A percentile compares a stretch with the other conserved stretches of the same genome.
Conservation (phyloP, 2,113 vertebrate genomes). For the Tamias sibiricus region DNA sequence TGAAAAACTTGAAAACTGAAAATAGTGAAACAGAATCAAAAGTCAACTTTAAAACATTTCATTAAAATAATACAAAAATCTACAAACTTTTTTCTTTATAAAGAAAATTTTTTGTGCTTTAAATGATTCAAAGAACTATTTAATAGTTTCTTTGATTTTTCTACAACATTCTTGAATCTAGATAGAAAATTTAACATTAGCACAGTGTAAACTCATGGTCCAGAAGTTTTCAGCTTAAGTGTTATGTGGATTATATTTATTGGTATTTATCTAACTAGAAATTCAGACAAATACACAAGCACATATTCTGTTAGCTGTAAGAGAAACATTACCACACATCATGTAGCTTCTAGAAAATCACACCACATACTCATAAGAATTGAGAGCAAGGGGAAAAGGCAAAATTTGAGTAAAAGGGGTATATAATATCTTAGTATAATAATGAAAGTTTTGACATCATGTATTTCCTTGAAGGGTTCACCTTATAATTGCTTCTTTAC, state of each 20-base stretch:
- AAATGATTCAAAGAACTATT: no score
- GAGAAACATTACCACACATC: background rate
- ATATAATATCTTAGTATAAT: background rate
- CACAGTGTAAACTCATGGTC: slow-evolving; percentile 1
- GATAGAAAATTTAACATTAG: slow-evolving; percentile 17
- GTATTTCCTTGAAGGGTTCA: background rate
- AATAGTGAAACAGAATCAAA: background rate
- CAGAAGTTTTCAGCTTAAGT: background rate
- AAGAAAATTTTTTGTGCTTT: background rate
- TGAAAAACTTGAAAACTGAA: background rate
- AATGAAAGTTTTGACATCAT: background rate
- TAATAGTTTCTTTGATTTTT: no score
- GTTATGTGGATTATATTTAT: slow-evolving; percentile 2
- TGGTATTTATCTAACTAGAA: slow-evolving; percentile 38
- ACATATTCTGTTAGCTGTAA: background rate
- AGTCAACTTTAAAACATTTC: background rate
- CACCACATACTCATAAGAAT: background rate
- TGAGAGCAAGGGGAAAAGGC: background rate
- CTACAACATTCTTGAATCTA: slow-evolving; percentile 49
- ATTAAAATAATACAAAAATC: background rate
- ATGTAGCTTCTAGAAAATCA: background rate
- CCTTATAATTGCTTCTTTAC: background rate
- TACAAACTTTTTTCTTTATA: slow-evolving; percentile 26
- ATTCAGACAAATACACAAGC: background rate
- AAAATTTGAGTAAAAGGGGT: background rate